Evolutionary conservation across 2,113 vertebrate genomes (phyloP), one percentile per base, ranked within the genome.

Genomic region (Ameiurus melas): DNA sequence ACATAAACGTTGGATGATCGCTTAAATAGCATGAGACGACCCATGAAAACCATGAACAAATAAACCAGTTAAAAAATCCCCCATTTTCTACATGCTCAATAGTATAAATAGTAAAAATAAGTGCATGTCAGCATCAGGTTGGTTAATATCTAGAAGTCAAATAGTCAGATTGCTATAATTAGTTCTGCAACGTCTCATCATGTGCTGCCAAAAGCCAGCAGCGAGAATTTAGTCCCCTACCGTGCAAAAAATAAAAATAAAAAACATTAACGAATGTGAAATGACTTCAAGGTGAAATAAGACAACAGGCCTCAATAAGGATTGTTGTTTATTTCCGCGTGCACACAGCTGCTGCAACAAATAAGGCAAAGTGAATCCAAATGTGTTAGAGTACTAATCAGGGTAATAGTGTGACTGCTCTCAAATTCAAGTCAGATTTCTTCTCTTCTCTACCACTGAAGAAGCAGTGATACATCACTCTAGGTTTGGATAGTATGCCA

Each of bases 351-450:
- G 68, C 60, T 87, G 68, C 17, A 87, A 36, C 60, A 80, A 81
- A 87, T 83, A 87, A 87, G 25, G 7, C 79, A 58, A 83, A 47
- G 36, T 88, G 68, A 47, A 73, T 27, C 79, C 86, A 84, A 62
- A 75, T 58, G 68, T 47, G 39, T 60, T 62, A 36, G 87, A 51
- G 64, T 2, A 82, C n/a, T 43, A 71, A 68, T 84, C 78, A 71
- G 64, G 20, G 47, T 47, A 64, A 78, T 62, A 86, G 33, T 73
- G 10, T 62, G 53, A 78, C 73, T 43, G 13, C 30, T 87, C 27
- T 62, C 4, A 47, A 73, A 87, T 73, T 60, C 80, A 60, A 83
- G 36, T 75, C 55, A 83, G 81, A 84, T 51, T 75, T 30, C 33
- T 81, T 87, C 53, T 85, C 78, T 36, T 85, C 3, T 25, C 55